Evolutionary conservation across 2,797 vertebrate genomes (phyloP).

Genomic region (Etheostoma nigrum): DNA sequence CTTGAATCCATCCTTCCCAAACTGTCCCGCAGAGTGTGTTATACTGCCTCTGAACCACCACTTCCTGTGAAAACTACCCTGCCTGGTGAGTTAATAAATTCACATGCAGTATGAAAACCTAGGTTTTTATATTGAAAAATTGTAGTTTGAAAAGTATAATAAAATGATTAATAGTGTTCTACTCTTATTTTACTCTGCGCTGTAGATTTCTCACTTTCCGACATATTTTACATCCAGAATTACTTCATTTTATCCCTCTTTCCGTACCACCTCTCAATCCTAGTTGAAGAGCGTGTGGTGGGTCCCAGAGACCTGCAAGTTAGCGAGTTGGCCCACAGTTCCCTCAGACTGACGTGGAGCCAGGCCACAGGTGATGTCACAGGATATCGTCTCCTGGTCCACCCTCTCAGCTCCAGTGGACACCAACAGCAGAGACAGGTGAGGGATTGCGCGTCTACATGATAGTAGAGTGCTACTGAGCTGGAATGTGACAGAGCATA

Average conservation of each 20-base stretch:
- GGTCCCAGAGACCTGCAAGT: conserved; percentile 87
- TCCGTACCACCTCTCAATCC: neutral
- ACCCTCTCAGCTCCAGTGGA: conserved; percentile 76
- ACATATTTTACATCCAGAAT: neutral
- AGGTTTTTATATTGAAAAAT: neutral
- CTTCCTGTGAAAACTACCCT: conserved; percentile 77
- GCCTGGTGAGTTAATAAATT: conserved; percentile 72
- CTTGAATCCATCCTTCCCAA: conserved; percentile 83
- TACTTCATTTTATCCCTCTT: conserved; percentile 4
- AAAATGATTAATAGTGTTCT: conserved; percentile 14
- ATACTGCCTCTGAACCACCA: conserved; percentile 90
- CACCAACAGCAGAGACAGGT: conserved; percentile 85
- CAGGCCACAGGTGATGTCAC: conserved; percentile 88
- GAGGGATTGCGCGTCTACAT: conserved; percentile 19
- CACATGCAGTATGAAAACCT: neutral
- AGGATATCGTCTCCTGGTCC: conserved; percentile 84
- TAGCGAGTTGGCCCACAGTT: conserved; percentile 86
- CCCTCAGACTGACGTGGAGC: conserved; percentile 88
- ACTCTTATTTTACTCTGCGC: conserved; percentile 14
- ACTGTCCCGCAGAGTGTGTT: conserved; percentile 88
- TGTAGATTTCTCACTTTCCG: conserved; percentile 17
- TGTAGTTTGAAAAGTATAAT: conserved; percentile 11
- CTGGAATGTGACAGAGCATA: neutral
- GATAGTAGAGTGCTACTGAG: neutral
- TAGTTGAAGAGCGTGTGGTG: conserved; percentile 80